A percentile compares a stretch with the other conserved stretches of the same genome.
Conservation (phyloP, 2,888 invertebrate species). For the Stenurella melanura region DNA sequence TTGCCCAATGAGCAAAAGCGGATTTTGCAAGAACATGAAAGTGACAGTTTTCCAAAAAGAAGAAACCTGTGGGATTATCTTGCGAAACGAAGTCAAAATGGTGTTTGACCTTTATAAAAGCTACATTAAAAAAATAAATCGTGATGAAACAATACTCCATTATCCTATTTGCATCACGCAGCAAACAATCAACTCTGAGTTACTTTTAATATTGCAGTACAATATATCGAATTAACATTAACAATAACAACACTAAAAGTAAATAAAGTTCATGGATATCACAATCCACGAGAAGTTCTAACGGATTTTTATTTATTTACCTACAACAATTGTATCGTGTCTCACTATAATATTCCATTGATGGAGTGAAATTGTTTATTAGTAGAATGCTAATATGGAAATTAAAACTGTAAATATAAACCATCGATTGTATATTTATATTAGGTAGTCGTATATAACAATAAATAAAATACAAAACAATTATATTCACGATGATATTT, state of each 20-base stretch:
- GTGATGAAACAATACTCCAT: too few species aligned
- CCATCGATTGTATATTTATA: background rate
- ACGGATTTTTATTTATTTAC: background rate
- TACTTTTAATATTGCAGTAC: too few species aligned
- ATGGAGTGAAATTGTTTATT: constrained; percentile 2
- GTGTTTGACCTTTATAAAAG: too few species aligned
- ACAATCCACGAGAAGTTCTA: background rate
- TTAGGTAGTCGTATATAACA: background rate
- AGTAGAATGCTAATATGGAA: background rate
- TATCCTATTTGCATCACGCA: background rate
- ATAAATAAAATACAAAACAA: background rate
- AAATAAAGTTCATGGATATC: background rate
- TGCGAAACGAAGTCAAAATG: too few species aligned
- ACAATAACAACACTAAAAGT: constrained; percentile 1
- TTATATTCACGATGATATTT: background rate
- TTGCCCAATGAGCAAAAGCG: too few species aligned
- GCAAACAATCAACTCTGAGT: too few species aligned
- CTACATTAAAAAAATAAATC: too few species aligned
- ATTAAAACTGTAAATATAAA: background rate
- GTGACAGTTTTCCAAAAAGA: too few species aligned
- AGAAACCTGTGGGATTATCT: too few species aligned
- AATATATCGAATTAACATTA: too few species aligned
- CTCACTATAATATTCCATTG: background rate
- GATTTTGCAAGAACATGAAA: too few species aligned
- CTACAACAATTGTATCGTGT: constrained; percentile 3